Evolutionary conservation across 2,888 invertebrate species (phyloP).

Genomic region (Seira sanloemensis): DNA sequence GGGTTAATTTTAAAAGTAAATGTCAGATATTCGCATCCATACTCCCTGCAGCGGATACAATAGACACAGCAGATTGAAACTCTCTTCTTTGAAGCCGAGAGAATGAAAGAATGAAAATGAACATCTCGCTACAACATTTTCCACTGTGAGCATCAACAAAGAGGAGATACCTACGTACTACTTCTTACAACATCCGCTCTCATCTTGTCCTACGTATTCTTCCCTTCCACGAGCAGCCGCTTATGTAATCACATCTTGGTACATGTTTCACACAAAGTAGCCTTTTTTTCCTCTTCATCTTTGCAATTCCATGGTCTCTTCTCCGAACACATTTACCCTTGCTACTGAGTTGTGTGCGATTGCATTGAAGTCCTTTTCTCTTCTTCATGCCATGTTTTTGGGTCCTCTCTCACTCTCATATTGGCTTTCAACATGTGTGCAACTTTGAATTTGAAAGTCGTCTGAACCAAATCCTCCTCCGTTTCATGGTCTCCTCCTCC

Average conservation of each 20-base stretch:
- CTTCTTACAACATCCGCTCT: neutral
- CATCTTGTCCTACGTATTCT: slow-evolving; percentile 41
- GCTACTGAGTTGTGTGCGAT: too few relatives aligned
- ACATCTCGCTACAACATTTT: neutral
- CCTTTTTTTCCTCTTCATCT: too few relatives aligned
- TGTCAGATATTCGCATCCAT: neutral
- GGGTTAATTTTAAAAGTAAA: neutral
- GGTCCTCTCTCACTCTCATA: too few relatives aligned
- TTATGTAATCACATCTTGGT: too few relatives aligned
- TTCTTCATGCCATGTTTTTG: too few relatives aligned
- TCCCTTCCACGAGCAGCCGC: too few relatives aligned
- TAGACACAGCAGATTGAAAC: neutral
- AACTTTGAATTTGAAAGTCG: neutral
- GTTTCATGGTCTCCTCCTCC: neutral
- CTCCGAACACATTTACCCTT: too few relatives aligned
- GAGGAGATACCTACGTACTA: too few relatives aligned
- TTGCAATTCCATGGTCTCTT: too few relatives aligned
- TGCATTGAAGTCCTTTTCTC: too few relatives aligned
- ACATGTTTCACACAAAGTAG: too few relatives aligned
- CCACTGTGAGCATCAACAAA: neutral
- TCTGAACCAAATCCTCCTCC: neutral
- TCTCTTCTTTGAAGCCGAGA: neutral
- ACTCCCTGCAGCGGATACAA: neutral
- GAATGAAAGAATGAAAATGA: too few relatives aligned
- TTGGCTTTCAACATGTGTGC: neutral